A percentile compares a stretch with the other conserved stretches of the same genome.
These are phyloP conservation scores for Microplitis demolitor DNA, from an alignment of 1,140 invertebrate species.

Conservation along the genomic window DNA sequence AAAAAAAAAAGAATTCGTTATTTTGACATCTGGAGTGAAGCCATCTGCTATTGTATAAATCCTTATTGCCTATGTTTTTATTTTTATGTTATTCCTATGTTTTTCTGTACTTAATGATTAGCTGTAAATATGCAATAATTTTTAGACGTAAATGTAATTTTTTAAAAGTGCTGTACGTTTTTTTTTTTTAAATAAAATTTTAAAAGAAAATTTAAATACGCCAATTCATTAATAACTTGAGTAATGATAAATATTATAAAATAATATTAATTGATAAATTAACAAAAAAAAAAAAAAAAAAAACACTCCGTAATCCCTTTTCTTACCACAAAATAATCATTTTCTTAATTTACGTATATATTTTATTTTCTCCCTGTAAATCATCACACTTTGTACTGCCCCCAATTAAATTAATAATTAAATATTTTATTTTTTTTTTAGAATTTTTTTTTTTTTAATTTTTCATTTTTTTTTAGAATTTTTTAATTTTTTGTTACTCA, in stretches of 20 bases:
- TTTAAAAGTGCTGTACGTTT: slow-evolving; percentile 51
- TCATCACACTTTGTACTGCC: neutral
- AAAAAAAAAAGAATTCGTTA: slow-evolving; percentile 6
- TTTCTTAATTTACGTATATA: neutral
- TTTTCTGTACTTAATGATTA: slow-evolving; percentile 59
- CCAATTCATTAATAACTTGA: slow-evolving; percentile 16
- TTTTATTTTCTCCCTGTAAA: neutral
- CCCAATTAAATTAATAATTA: neutral
- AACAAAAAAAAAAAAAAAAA: neutral
- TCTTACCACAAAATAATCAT: neutral
- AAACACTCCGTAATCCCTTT: neutral
- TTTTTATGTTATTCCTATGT: slow-evolving; percentile 53
- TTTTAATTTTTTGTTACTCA: neutral
- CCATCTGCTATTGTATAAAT: slow-evolving; percentile 38
- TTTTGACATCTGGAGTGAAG: slow-evolving; percentile 50
- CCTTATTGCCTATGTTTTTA: slow-evolving; percentile 37
- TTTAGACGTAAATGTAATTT: slow-evolving; percentile 55
- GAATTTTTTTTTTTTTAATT: neutral
- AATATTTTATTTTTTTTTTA: neutral
- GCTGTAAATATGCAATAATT: slow-evolving; percentile 57
- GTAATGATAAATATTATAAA: slow-evolving; percentile 11
- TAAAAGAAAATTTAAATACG: slow-evolving; percentile 22
- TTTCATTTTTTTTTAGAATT: neutral
- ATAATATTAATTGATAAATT: neutral
- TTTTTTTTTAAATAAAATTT: slow-evolving; percentile 37